phyloP scores from a whole-genome alignment of 2,797 vertebrate species.

The Strix occidentalis region DNA sequence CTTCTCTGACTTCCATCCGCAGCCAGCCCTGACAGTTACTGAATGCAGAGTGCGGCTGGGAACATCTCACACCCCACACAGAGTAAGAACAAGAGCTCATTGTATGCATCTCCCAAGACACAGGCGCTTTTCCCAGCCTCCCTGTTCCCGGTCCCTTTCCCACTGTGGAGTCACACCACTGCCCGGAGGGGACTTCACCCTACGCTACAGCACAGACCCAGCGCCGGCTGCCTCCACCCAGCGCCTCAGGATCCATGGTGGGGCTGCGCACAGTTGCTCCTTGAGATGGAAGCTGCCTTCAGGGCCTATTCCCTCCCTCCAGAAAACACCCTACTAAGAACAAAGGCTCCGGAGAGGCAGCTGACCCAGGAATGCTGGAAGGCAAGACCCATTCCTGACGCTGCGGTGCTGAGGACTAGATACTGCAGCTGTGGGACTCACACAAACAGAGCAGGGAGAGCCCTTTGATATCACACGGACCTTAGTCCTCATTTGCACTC shows the following conservation, averaged over 20 bases:
- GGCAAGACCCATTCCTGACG: neutral
- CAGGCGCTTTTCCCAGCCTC: neutral
- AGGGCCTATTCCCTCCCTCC: neutral
- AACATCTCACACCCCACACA: neutral
- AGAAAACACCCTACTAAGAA: neutral
- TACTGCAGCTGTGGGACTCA: neutral
- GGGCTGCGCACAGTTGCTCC: neutral
- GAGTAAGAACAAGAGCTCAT: slow-evolving; percentile 6
- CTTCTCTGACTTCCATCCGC: neutral
- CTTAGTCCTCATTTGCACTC: neutral
- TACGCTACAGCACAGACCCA: neutral
- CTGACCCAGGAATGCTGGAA: neutral
- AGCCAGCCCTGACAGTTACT: neutral
- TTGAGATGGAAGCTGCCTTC: neutral
- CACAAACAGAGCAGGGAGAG: neutral
- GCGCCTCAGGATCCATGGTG: neutral
- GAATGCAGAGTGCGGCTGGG: neutral
- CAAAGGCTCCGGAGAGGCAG: neutral
- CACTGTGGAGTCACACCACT: neutral
- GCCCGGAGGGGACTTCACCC: neutral
- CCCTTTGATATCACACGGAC: neutral
- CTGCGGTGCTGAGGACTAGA: neutral
- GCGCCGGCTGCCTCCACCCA: neutral
- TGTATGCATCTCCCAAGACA: neutral
- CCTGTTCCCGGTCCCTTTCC: neutral